Evolutionary conservation across 2,113 vertebrate species (phyloP).

Genomic region (Chitala chitala): DNA sequence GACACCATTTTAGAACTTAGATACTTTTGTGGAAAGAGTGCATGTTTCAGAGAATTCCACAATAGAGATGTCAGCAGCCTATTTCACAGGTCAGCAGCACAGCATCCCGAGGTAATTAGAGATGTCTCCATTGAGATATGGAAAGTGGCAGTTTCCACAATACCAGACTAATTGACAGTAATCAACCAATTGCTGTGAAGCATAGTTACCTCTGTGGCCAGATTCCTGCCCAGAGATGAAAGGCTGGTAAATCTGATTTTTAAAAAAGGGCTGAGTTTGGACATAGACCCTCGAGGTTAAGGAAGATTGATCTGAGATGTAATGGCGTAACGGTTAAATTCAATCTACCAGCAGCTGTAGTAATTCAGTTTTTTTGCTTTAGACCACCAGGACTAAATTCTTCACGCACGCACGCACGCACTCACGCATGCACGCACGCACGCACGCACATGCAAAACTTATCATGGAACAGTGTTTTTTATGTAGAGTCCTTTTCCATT

Average conservation of each 20-base stretch:
- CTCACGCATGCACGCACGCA: not conserved
- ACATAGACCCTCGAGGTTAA: not conserved
- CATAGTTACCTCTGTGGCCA: not conserved
- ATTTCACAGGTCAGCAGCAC: not conserved
- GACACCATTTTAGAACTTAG: not conserved
- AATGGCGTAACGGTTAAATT: constrained; percentile 8
- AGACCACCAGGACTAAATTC: not conserved
- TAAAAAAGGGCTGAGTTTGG: not conserved
- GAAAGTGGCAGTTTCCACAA: not conserved
- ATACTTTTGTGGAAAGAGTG: not conserved
- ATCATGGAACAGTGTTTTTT: too few relatives aligned
- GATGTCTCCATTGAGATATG: not conserved
- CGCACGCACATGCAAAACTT: not conserved
- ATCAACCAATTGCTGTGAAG: constrained; percentile 6
- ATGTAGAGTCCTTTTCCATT: too few relatives aligned
- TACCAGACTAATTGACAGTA: constrained; percentile 10
- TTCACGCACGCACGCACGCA: not conserved
- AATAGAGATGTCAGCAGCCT: not conserved
- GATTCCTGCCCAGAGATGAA: not conserved
- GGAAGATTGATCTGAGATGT: constrained; percentile 12
- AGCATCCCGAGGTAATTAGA: not conserved
- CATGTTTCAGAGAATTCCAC: not conserved
- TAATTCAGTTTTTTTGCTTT: not conserved
- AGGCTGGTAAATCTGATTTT: constrained; percentile 10
- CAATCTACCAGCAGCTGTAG: not conserved